These are phyloP conservation scores for human (Homo sapiens) DNA, from an alignment of 2,113 vertebrate genomes.

Conservation along the genomic window GRCh38 chr3:112748001-112748500, in stretches of 20 bases:
- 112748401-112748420: neutral
- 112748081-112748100: neutral
- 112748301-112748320: neutral
- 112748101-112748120: slow-evolving; percentile 14
- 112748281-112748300: accelerated
- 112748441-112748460: neutral
- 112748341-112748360: neutral
- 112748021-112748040: neutral
- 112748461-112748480: neutral
- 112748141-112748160: neutral
- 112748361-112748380: neutral
- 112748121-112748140: neutral
- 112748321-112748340: slow-evolving; percentile 21
- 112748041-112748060: slow-evolving; percentile 16
- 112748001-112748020: neutral
- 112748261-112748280: neutral
- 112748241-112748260: neutral
- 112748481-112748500: neutral
- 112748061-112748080: neutral
- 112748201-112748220: slow-evolving; percentile 13
- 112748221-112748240: neutral
- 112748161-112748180: neutral
- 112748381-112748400: neutral
- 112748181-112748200: neutral
- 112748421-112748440: slow-evolving; percentile 24